phyloP scores from a whole-genome alignment of 2,888 invertebrate genomes.

The Caenorhabditis japonica region DNA sequence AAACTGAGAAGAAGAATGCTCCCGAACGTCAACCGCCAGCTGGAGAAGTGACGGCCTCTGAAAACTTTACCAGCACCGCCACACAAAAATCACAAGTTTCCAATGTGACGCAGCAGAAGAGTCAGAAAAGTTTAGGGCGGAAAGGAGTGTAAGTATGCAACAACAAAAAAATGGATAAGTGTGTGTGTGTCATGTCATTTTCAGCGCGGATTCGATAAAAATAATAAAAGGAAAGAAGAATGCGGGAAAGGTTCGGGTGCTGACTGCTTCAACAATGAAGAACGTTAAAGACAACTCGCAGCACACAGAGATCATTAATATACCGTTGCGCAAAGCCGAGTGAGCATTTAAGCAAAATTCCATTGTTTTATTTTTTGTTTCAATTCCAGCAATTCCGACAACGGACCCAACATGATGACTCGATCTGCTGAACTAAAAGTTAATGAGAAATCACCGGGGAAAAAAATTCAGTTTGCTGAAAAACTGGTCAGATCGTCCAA shows the following conservation, averaged over 20 bases:
- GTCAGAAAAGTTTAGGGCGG: too few relatives aligned
- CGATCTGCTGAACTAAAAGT: slow-evolving; percentile 19
- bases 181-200: too few relatives aligned
- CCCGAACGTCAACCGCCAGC: too few relatives aligned
- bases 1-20: too few relatives aligned
- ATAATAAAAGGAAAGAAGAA: slow-evolving; percentile 27
- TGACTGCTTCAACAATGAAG: not conserved
- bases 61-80: too few relatives aligned
- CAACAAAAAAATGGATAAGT: too few relatives aligned
- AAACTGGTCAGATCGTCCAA: slow-evolving; percentile 24
- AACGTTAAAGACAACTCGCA: slow-evolving; percentile 30
- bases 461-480: slow-evolving; percentile 37
- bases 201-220: slow-evolving; percentile 37
- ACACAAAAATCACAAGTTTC: too few relatives aligned
- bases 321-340: slow-evolving; percentile 39
- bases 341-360: not conserved
- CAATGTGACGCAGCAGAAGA: too few relatives aligned
- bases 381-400: too few relatives aligned
- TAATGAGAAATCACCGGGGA: slow-evolving; percentile 18
- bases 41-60: too few relatives aligned
- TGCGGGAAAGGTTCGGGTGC: not conserved
- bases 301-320: slow-evolving; percentile 37
- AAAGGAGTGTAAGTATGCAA: too few relatives aligned
- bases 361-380: too few relatives aligned
- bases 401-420: slow-evolving; percentile 3